Percentiles rank a stretch among this genome's conserved stretches.
phyloP scores from a whole-genome alignment of 2,113 vertebrate species.

The human region DNA sequence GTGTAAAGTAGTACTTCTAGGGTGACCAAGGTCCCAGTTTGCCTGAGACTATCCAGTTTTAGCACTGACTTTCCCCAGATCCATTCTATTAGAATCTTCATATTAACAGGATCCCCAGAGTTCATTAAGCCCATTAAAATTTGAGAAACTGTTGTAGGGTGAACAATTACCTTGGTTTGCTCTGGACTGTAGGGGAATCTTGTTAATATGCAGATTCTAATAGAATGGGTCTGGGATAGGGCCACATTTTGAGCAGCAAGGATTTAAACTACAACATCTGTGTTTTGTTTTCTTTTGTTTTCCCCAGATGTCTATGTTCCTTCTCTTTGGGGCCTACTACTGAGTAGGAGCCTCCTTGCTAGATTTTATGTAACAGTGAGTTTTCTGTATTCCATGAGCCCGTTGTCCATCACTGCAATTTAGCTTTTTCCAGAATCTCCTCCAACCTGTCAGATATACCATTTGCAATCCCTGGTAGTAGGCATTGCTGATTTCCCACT shows the following conservation, averaged over 20 bases:
- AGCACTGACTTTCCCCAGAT: not conserved
- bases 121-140: no score
- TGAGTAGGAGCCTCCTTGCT: no score
- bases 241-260: not conserved
- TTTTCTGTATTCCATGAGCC: not conserved
- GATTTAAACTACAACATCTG: not conserved
- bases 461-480: not conserved
- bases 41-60: not conserved
- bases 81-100: not conserved
- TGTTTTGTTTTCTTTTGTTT: not conserved
- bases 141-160: no score
- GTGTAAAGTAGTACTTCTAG: not conserved
- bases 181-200: not conserved
- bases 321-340: not conserved
- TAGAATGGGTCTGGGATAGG: not conserved
- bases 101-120: not conserved
- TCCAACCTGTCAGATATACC: not conserved
- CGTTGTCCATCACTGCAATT: not conserved
- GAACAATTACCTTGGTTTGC: no score
- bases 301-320: not conserved
- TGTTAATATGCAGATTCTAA: not conserved
- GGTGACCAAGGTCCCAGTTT: not conserved
- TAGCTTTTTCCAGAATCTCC: not conserved
- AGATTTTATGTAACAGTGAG: not conserved
- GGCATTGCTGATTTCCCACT: not conserved